These are phyloP conservation scores for Meloe dianella DNA, from an alignment of 2,888 invertebrate species.

Conservation along the genomic window DNA sequence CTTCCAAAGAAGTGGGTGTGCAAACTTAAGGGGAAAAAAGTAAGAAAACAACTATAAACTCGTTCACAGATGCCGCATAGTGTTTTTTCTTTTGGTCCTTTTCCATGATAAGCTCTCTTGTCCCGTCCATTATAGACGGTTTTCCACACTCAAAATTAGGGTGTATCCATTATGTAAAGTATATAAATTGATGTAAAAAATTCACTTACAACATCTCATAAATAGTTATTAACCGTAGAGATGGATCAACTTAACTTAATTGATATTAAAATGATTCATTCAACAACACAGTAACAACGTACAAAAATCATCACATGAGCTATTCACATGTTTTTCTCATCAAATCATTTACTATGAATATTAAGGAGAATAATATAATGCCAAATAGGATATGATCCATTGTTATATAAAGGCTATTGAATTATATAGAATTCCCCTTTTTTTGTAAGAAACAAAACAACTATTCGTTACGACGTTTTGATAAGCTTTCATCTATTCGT, in stretches of 20 bases:
- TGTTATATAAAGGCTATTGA: slow-evolving; percentile 38
- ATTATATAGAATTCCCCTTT: slow-evolving; percentile 48
- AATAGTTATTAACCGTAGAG: not conserved
- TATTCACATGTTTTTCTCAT: no score
- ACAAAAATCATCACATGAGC: no score
- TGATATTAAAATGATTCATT: not conserved
- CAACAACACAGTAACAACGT: no score
- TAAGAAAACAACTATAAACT: not conserved
- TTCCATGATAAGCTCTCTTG: not conserved
- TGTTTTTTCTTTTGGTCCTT: not conserved
- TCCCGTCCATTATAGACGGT: slow-evolving; percentile 2
- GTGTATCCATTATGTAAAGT: slow-evolving; percentile 3
- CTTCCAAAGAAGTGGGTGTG: no score
- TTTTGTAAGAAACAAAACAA: slow-evolving; percentile 32
- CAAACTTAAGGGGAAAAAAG: not conserved
- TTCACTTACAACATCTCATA: not conserved
- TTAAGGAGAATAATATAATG: slow-evolving; percentile 34
- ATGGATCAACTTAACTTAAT: not conserved
- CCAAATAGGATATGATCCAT: slow-evolving; percentile 25
- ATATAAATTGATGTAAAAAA: not conserved
- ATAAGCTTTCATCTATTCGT: no score
- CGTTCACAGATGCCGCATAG: not conserved
- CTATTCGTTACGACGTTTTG: not conserved
- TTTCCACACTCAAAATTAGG: not conserved
- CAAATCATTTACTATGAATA: no score